phyloP scores from a whole-genome alignment of 1,140 invertebrate genomes.

The Drosophila pruinosa region DNA sequence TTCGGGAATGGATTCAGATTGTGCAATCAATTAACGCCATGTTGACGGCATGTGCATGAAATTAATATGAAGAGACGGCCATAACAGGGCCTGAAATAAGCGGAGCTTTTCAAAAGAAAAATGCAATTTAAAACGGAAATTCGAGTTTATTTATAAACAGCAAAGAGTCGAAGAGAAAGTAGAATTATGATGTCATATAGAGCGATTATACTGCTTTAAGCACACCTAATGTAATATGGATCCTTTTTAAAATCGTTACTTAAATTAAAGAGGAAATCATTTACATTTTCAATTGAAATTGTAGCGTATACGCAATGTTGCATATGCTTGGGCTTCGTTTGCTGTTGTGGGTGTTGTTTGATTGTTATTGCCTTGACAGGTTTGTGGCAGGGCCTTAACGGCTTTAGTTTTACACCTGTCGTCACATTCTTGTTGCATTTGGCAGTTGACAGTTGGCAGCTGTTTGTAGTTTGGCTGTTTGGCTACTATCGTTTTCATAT shows the following conservation, averaged over 20 bases:
- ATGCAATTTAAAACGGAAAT: neutral
- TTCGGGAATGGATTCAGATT: slow-evolving; percentile 1
- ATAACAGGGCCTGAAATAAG: neutral
- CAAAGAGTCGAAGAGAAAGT: neutral
- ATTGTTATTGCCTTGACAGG: slow-evolving; percentile 20
- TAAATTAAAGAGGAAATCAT: too few species aligned
- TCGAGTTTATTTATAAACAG: neutral
- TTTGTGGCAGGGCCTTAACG: slow-evolving; percentile 13
- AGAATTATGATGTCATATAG: too few species aligned
- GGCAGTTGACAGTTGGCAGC: neutral
- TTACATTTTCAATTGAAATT: neutral
- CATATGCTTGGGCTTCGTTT: neutral
- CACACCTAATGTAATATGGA: too few species aligned
- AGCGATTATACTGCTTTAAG: too few species aligned
- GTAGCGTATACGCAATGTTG: neutral
- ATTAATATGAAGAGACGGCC: slow-evolving; percentile 15
- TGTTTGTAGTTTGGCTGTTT: neutral
- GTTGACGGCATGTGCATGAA: slow-evolving; percentile 5
- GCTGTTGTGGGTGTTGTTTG: neutral
- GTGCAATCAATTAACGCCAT: slow-evolving; percentile 44
- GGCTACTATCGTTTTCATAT: slow-evolving; percentile 20
- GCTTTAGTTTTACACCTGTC: slow-evolving; percentile 36
- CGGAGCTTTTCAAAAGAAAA: neutral
- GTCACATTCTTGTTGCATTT: neutral
- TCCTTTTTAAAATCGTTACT: too few species aligned